Evolutionary conservation across 2,113 vertebrate species (phyloP).

Genomic region (Oreochromis spilurus): DNA sequence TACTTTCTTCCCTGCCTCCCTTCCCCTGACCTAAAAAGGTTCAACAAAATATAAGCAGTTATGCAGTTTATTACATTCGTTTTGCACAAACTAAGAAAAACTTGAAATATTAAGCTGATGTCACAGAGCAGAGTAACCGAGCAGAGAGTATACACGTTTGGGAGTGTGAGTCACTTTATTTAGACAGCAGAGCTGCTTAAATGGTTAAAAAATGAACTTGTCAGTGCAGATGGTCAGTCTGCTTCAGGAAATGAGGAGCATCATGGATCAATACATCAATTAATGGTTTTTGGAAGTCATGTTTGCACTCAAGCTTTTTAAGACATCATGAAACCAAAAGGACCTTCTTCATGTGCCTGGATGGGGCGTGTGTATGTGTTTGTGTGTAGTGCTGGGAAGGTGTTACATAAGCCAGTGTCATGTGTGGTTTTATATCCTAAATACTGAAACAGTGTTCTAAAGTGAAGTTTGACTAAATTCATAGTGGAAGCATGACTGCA

Average conservation of each 20-base stretch:
- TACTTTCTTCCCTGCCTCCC: background rate
- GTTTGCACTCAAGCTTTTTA: slow-evolving; percentile 43
- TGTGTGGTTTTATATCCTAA: background rate
- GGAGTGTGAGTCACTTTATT: background rate
- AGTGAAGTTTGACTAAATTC: background rate
- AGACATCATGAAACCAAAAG: slow-evolving; percentile 27
- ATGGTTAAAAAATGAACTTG: slow-evolving; percentile 41
- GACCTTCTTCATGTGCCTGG: background rate
- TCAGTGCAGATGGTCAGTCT: background rate
- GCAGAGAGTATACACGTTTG: background rate
- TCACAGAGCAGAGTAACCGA: background rate
- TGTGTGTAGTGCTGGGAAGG: background rate
- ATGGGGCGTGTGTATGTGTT: background rate
- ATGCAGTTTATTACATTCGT: background rate
- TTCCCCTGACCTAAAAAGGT: background rate
- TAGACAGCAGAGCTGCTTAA: slow-evolving; percentile 22
- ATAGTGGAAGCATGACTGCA: background rate
- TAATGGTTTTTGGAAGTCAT: slow-evolving; percentile 49
- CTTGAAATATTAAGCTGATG: background rate
- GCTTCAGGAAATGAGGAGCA: slow-evolving; percentile 16
- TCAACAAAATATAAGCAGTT: background rate
- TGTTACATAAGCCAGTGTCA: slow-evolving; percentile 19
- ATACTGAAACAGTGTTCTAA: background rate
- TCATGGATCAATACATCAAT: slow-evolving; percentile 43
- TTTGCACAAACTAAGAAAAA: background rate